Evolutionary conservation across 2,888 invertebrate species (phyloP).

Genomic region (Mactromeris polynyma): DNA sequence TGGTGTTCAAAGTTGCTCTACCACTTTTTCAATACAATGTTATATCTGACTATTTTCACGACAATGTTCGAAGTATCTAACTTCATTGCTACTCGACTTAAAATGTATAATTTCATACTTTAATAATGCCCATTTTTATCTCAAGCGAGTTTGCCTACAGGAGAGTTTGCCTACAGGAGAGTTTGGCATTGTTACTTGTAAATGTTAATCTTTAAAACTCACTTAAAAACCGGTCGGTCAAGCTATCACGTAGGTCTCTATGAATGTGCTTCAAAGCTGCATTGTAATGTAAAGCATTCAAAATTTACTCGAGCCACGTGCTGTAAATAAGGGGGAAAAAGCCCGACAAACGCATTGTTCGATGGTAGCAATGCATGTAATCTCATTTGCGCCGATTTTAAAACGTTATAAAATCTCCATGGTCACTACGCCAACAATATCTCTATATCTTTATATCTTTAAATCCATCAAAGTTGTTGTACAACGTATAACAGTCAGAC

Average conservation of each 20-base stretch:
- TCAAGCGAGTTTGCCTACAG: not conserved
- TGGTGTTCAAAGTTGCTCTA: too few species aligned
- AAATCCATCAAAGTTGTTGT: constrained; percentile 30
- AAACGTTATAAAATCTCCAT: not conserved
- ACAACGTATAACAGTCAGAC: constrained; percentile 24
- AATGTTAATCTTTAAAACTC: not conserved
- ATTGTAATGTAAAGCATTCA: not conserved
- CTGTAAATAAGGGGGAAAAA: not conserved
- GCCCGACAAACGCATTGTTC: too few species aligned
- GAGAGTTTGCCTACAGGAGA: not conserved
- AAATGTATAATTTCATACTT: not conserved
- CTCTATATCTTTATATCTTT: constrained; percentile 7
- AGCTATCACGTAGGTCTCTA: not conserved
- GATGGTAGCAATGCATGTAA: too few species aligned
- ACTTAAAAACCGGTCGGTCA: not conserved
- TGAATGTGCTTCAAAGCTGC: not conserved
- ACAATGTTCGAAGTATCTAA: not conserved
- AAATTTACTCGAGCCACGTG: not conserved
- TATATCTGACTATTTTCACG: not conserved
- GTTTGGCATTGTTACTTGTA: not conserved
- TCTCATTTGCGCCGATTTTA: too few species aligned
- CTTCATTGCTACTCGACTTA: not conserved
- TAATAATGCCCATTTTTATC: not conserved
- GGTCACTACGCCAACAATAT: not conserved
- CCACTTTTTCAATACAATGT: too few species aligned